Percentiles rank a stretch among this genome's conserved stretches.
Evolutionary conservation across 2,797 vertebrate species (phyloP).

Genomic region (Steatocranus sp.): DNA sequence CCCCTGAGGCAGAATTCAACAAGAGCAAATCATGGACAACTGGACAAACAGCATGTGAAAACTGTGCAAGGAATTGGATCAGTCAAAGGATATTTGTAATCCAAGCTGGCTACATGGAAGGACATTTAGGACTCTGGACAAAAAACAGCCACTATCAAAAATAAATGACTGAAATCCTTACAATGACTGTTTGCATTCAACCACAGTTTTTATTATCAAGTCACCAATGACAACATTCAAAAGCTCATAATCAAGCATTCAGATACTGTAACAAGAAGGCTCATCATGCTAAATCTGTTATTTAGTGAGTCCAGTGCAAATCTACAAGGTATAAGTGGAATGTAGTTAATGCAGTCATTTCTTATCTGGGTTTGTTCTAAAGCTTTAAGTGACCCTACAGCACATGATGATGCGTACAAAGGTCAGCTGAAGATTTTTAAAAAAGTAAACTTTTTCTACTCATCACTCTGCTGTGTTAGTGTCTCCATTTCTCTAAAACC

Average conservation of each 20-base stretch:
- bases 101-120: not conserved
- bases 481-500: not conserved
- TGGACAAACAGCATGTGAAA: not conserved
- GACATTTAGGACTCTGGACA: not conserved
- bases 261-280: not conserved
- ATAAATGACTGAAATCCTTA: not conserved
- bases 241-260: not conserved
- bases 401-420: not conserved
- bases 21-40: not conserved
- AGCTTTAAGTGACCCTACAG: not conserved
- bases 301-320: not conserved
- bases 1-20: not conserved
- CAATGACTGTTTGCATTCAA: not conserved
- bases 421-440: not conserved
- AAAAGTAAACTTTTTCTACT: not conserved
- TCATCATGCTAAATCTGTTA: not conserved
- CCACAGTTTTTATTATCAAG: conserved; percentile 6
- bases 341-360: not conserved
- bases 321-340: not conserved
- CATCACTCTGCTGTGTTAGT: not conserved
- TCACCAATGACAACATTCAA: not conserved
- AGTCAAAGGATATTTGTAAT: not conserved
- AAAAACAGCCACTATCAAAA: not conserved
- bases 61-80: not conserved
- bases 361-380: no score